Percentiles rank a stretch among this genome's conserved stretches.
phyloP scores from a whole-genome alignment of 2,113 vertebrate species.

The Zapornia atra region DNA sequence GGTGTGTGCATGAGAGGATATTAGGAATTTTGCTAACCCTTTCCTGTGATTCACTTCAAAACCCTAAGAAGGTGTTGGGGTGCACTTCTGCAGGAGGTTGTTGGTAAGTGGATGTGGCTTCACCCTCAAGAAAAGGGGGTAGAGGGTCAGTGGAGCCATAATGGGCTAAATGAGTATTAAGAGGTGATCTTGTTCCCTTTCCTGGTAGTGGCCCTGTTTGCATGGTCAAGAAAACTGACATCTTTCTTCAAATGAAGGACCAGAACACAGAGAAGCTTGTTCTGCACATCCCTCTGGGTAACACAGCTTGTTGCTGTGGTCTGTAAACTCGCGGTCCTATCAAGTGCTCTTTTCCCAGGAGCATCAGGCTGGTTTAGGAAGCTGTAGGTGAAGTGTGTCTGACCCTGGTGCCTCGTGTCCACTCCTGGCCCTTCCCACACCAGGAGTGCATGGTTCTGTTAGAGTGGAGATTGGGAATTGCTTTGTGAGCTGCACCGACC shows the following conservation, averaged over 20 bases:
- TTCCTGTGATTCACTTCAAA: background rate
- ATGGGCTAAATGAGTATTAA: background rate
- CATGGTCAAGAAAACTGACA: background rate
- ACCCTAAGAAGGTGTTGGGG: fast-evolving
- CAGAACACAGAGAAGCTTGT: background rate
- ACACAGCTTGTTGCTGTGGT: background rate
- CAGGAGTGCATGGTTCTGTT: background rate
- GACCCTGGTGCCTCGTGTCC: background rate
- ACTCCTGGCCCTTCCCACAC: background rate
- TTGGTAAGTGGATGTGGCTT: background rate
- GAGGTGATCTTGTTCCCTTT: background rate
- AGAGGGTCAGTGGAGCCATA: background rate
- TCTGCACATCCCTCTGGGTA: background rate
- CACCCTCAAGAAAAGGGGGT: background rate
- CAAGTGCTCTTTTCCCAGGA: background rate
- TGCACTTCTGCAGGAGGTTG: background rate
- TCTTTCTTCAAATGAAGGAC: background rate
- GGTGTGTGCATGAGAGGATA: fast-evolving
- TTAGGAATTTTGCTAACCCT: background rate
- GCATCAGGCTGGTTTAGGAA: fast-evolving
- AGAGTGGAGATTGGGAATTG: background rate
- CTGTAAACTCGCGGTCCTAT: fast-evolving
- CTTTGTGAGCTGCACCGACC: fast-evolving
- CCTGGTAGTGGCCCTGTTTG: background rate
- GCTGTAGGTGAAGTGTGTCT: fast-evolving